Base-by-base conservation (phyloP, 2,113 vertebrate species). In the Megalops atlanticus region DNA sequence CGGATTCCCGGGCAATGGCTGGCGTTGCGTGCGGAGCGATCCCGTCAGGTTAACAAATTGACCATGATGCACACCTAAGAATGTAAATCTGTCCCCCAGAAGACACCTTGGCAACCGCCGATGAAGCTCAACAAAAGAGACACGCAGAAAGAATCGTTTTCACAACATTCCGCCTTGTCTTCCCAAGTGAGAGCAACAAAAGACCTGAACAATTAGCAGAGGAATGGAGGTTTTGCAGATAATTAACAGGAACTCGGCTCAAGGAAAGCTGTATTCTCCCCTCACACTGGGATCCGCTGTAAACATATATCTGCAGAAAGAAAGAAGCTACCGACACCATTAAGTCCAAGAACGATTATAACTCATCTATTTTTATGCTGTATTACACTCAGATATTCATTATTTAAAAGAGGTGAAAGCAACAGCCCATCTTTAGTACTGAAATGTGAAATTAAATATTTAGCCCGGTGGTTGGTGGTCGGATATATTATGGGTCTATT, bases 31-130 rank as follows among this genome's bases (percentile, higher is more conserved):
- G 49, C 49, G 21, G 49, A 16, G 49, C 3, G 49, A 52, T 85
- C 83, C 81, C 52, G 83, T 82, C 81, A 86, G 80, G 83, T 81
- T 85, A 84, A 87, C 85, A 88, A 87, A 87, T 83, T 83, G 82
- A 79, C 78, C 73, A 47, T 21, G 49, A 78, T 74, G 80, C 77
- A 81, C 68, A 81, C 72, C 81, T 80, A 68, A 77, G 77, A 86
- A 84, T 85, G 82, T 79, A 80, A 88, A 87, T 85, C 84, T 84
- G 81, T 83, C 85, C 82, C 82, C 83, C 71, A 71, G n/a, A 80
- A 77, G 72, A 85, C 81, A 82, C 85, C 85, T 86, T 80, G 81
- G 84, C 82, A 87, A 82, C 81, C 41, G 47, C 39, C 54, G 52
- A 70, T 27, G 43, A 45, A 70, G 68, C 35, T 33, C 7, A 47